Conservation (phyloP, 2,888 invertebrate genomes). For the Melikaiella ostensackeni region DNA sequence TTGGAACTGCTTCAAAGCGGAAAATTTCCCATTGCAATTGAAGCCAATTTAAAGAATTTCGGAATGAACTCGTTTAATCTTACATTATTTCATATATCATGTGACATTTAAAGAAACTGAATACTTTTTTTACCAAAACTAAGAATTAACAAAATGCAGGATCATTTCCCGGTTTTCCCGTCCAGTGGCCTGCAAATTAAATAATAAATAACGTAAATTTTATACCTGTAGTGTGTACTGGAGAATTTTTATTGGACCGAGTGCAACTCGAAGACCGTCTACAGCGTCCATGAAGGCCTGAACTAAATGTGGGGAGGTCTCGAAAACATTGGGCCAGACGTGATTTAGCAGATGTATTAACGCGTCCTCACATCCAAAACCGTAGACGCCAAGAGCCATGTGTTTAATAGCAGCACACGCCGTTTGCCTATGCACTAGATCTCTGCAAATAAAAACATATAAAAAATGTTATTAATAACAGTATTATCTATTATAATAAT, state of each 20-base stretch:
- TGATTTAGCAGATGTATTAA: constrained; percentile 97
- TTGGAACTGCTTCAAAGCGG: too few species aligned
- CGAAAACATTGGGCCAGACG: constrained; percentile 99
- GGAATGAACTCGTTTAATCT: too few species aligned
- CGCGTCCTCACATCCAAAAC: constrained; percentile 99
- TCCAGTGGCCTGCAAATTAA: background rate
- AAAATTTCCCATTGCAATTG: too few species aligned
- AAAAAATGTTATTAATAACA: constrained; percentile 2
- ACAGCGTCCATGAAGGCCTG: constrained; percentile 99
- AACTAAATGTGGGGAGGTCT: constrained; percentile 99
- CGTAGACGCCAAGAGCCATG: constrained; percentile 98
- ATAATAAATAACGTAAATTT: background rate
- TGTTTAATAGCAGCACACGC: constrained; percentile 99
- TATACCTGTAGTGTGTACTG: constrained; percentile 96
- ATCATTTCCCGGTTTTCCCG: too few species aligned
- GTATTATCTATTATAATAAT: too few species aligned
- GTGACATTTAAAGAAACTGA: too few species aligned
- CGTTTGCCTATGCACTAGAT: constrained; percentile 98
- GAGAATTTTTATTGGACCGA: constrained; percentile 97
- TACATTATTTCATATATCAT: too few species aligned
- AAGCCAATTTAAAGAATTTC: too few species aligned
- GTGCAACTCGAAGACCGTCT: constrained; percentile 96
- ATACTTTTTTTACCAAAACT: too few species aligned
- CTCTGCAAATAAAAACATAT: constrained; percentile 79
- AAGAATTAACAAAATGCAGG: too few species aligned